These are phyloP conservation scores for Podarcis cretensis DNA, from an alignment of 2,113 vertebrate genomes.

Conservation along the genomic window DNA sequence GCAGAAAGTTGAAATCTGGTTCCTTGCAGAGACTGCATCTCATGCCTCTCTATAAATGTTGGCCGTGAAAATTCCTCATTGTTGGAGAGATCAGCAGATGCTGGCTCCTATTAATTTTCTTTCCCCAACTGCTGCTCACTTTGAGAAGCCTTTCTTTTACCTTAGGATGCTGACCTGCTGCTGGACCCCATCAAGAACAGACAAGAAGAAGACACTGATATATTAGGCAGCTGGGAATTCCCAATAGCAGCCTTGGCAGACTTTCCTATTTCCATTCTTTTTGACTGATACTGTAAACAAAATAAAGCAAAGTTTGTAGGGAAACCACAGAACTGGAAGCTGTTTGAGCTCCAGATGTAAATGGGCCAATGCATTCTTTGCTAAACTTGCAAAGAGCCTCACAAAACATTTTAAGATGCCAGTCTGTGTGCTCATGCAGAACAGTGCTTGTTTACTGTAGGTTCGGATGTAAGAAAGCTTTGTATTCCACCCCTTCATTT, in stretches of 20 bases:
- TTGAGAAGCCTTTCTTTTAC: constrained; percentile 71
- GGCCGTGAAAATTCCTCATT: constrained; percentile 71
- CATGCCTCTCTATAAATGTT: constrained; percentile 71
- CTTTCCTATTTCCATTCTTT: constrained; percentile 61
- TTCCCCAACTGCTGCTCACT: constrained; percentile 63
- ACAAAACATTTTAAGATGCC: not conserved
- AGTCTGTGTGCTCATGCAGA: not conserved
- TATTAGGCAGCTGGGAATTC: constrained; percentile 50
- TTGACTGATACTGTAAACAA: constrained; percentile 41
- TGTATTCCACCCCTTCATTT: no score
- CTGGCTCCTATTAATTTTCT: constrained; percentile 70
- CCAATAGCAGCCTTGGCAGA: constrained; percentile 41
- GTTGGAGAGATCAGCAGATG: constrained; percentile 71
- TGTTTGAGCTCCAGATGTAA: constrained; percentile 52
- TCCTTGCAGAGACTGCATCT: constrained; percentile 75
- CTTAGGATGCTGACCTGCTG: constrained; percentile 70
- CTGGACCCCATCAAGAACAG: constrained; percentile 58
- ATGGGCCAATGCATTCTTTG: not conserved
- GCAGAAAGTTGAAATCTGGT: constrained; percentile 78
- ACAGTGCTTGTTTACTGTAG: not conserved
- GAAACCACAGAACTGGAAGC: constrained; percentile 15
- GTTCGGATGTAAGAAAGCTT: not conserved
- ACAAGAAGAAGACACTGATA: constrained; percentile 61
- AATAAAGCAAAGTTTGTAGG: constrained; percentile 51
- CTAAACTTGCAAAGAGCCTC: not conserved